Evolutionary conservation across 2,888 invertebrate species (phyloP), one percentile per base, ranked within the genome.

Genomic region (Orthonychiurus folsomi): DNA sequence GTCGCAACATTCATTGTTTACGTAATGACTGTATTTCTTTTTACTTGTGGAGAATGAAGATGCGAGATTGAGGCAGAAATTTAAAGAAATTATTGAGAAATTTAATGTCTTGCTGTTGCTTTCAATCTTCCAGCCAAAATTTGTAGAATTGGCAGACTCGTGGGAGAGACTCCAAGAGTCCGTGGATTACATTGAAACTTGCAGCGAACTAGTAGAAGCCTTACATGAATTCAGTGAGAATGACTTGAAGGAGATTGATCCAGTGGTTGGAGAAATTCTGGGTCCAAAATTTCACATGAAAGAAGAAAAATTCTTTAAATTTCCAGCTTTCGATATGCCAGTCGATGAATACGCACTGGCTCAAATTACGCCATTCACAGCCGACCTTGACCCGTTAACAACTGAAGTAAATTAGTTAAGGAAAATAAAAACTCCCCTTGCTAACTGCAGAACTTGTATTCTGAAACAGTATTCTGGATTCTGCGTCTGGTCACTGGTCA

Each of bases 381-480:
- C 61, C 15, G 37, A 67, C 15, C 50, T 63, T 50, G 63, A 63
- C 58, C 62, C 63, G 1, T 37, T 63, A 37, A 56, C 56, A 21
- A 67, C 63, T 62, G 57, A 53, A 58, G 67, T 65, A 59, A 55
- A 59, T 15, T 15, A 48, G 48, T 15, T 12, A 12, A 12, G 48
- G n/a, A 48, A 12, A 48, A n/a, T 12, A 48, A 12, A 48, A 48
- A 48, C 48, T 12, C 48, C 48, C n/a, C n/a, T n/a, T n/a, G n/a
- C 18, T 48, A 48, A 12, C 48, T 48, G 18, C 48, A 18, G 15
- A 48, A 15, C 15, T 15, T 18, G 18, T n/a, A n/a, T n/a, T n/a
- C n/a, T n/a, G n/a, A n/a, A n/a, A 37, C 5, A 70, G 69, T 71
- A 65, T 48, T 60, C 59, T 26, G 71, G 71, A 47, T 71, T 71